phyloP scores from a whole-genome alignment of 2,888 invertebrate genomes.

The Neoscelio sp. region DNA sequence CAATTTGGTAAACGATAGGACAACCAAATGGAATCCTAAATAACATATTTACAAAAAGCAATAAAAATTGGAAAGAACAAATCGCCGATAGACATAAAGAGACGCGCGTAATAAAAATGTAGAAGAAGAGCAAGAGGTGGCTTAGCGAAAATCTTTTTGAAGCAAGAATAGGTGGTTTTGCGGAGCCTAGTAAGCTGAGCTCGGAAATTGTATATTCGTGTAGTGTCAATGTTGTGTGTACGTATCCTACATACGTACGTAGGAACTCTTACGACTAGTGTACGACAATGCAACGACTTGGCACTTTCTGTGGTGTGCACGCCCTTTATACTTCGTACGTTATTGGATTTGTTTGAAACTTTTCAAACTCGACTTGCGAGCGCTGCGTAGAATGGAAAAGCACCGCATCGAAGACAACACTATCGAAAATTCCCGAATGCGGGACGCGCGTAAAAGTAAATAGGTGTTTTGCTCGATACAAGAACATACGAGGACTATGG shows the following conservation, averaged over 20 bases:
- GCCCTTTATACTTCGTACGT: constrained; percentile 70
- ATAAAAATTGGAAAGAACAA: constrained; percentile 8
- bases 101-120: constrained; percentile 1
- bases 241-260: constrained; percentile 7
- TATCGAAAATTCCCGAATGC: constrained; percentile 52
- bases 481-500: constrained; percentile 33
- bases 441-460: constrained; percentile 53
- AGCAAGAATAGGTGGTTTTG: constrained; percentile 14
- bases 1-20: constrained; percentile 15
- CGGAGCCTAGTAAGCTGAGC: neutral
- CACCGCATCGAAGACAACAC: constrained; percentile 41
- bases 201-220: constrained; percentile 11
- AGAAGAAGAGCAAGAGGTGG: neutral
- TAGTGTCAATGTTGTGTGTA: constrained; percentile 44
- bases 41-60: constrained; percentile 25
- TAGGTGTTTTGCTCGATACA: constrained; percentile 45
- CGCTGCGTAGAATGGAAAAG: constrained; percentile 44
- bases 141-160: neutral
- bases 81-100: constrained; percentile 36
- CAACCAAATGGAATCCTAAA: constrained; percentile 29
- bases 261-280: constrained; percentile 14
- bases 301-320: constrained; percentile 40
- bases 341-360: constrained; percentile 81
- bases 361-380: constrained; percentile 75
- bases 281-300: constrained; percentile 56